phyloP scores from a whole-genome alignment of 2,113 vertebrate species.

The Odontesthes bonariensis region DNA sequence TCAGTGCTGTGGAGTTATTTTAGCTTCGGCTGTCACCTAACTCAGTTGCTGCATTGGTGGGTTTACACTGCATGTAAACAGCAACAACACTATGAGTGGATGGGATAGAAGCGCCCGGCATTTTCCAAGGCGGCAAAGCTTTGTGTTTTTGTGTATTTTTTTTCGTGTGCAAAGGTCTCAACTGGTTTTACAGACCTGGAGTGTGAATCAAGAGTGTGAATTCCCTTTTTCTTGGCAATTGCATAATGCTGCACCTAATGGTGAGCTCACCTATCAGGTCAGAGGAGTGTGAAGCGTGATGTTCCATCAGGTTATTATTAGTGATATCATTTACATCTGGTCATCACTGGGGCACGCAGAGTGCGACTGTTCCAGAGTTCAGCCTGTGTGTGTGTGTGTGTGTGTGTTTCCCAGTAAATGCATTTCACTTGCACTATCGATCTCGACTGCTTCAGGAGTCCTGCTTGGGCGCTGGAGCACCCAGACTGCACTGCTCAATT shows the following conservation, averaged over 20 bases:
- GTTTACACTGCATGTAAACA: background rate
- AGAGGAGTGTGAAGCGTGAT: background rate
- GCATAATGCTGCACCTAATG: background rate
- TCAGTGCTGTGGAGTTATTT: too few species aligned
- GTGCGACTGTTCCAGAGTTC: background rate
- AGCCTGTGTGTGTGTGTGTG: background rate
- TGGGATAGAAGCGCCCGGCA: background rate
- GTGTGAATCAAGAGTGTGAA: background rate
- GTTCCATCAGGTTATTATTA: background rate
- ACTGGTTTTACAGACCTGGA: too few species aligned
- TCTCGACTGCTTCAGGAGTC: constrained; percentile 14
- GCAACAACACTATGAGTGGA: background rate
- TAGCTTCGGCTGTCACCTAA: background rate
- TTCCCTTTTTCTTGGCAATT: background rate
- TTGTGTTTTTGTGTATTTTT: background rate
- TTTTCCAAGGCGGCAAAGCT: background rate
- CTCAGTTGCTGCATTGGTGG: background rate
- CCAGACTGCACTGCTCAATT: constrained; percentile 37
- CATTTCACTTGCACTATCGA: background rate
- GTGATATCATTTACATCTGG: background rate
- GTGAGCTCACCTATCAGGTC: background rate
- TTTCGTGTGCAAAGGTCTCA: background rate
- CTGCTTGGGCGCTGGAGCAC: constrained; percentile 16
- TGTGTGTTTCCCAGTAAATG: background rate
- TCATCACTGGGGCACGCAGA: background rate